Evolutionary conservation across 2,797 vertebrate species (phyloP), one percentile per base, ranked within the genome.

Genomic region (Platyrinchus mystaceus): DNA sequence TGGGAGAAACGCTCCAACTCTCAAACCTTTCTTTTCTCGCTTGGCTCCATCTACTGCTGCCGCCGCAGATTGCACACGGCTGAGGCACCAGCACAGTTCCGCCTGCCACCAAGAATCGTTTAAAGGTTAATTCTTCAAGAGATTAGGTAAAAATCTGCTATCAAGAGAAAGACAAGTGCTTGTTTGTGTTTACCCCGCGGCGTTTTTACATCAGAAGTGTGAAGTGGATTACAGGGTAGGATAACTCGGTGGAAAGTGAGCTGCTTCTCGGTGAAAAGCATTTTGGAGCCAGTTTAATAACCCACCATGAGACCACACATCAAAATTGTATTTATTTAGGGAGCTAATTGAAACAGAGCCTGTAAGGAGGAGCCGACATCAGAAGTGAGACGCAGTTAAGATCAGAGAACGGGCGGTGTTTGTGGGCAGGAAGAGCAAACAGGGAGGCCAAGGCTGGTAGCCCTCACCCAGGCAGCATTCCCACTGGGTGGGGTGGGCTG

Each of bases 1-100:
- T 66, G 89, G 82, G 85, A 94, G 89, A 76, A 85, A 47, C 9
- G 10, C 60, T 26, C 15, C 16, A 7, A 5, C 41, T 1, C 71
- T 36, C 55, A 6, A 69, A 30, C 2, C 82, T 59, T 96, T 96
- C 84, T 76, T 92, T 93, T 97, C 91, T 97, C 96, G 5, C 95
- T 41, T 78, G 90, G 96, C 95, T 96, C 95, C 96, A 96, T 93
- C 96, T 97, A 22, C 94, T 70, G 96, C 69, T 79, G 23, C 1
- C 3, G 22, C 73, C 32, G 85, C 77, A 93, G 92, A 95, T 63
- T 95, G 94, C 95, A 96, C 43, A 23, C 14, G 21, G 64, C n/a
- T 2, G 12, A 28, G 79, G 49, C 78, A 15, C 27, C 56, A 20
- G 63, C 50, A 0, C 49, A 1, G 55, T 74, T 64, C 37, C 12